phyloP scores from a whole-genome alignment of 2,113 vertebrate genomes.

The Apeltes quadracus region DNA sequence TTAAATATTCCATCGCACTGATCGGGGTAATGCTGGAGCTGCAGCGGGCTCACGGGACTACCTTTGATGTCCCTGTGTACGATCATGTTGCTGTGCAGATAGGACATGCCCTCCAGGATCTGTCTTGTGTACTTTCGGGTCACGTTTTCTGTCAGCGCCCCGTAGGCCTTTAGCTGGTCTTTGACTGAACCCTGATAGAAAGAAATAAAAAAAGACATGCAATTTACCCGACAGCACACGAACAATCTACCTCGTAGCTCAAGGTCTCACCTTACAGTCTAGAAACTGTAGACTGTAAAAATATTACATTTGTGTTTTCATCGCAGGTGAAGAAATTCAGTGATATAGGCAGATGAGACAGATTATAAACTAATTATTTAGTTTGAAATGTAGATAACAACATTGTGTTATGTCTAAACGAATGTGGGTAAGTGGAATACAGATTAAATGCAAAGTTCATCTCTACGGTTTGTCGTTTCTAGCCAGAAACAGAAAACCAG shows the following conservation, averaged over 20 bases:
- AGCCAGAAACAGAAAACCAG: not conserved
- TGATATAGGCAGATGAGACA: not conserved
- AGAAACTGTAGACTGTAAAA: too few species aligned
- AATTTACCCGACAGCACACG: not conserved
- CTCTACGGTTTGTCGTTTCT: not conserved
- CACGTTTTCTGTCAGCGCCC: slow-evolving; percentile 93
- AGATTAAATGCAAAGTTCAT: not conserved
- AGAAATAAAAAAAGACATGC: slow-evolving; percentile 17
- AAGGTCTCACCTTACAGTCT: too few species aligned
- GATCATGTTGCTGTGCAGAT: slow-evolving; percentile 98
- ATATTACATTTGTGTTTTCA: not conserved
- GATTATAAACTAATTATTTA: too few species aligned
- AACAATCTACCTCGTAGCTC: not conserved
- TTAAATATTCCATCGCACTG: slow-evolving; percentile 10
- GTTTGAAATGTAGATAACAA: not conserved
- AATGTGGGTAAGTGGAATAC: not conserved
- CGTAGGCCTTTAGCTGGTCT: slow-evolving; percentile 95
- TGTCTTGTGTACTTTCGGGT: slow-evolving; percentile 95
- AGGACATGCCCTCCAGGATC: slow-evolving; percentile 96
- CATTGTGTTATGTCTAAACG: not conserved
- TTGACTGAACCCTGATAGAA: slow-evolving; percentile 90
- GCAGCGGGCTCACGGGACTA: slow-evolving; percentile 45
- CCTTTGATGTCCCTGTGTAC: slow-evolving; percentile 98
- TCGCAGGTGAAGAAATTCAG: not conserved
- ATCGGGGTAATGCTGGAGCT: not conserved